These are phyloP conservation scores for Phycodurus eques DNA, from an alignment of 2,113 vertebrate species.

Conservation along the genomic window DNA sequence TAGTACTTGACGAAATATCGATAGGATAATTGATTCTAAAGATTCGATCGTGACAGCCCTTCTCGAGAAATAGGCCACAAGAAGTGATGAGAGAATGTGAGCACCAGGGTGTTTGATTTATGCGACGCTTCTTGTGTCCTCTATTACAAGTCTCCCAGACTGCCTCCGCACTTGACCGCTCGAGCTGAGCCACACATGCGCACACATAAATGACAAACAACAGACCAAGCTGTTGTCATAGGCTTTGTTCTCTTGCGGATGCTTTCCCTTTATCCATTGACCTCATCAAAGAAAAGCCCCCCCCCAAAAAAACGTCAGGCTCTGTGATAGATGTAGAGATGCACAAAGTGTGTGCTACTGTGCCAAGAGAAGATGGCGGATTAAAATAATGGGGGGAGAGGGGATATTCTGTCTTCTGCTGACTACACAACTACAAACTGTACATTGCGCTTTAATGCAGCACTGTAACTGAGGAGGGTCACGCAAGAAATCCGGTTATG, in stretches of 20 bases:
- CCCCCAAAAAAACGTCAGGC: not conserved
- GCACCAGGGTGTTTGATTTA: slow-evolving; percentile 71
- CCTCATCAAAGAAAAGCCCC: slow-evolving; percentile 22
- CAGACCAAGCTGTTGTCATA: slow-evolving; percentile 34
- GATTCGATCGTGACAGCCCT: no score
- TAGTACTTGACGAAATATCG: no score
- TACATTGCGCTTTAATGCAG: slow-evolving; percentile 36
- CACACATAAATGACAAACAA: slow-evolving; percentile 38
- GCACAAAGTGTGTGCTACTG: slow-evolving; percentile 51
- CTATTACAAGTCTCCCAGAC: slow-evolving; percentile 66
- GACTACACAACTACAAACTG: slow-evolving; percentile 42
- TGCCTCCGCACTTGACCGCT: slow-evolving; percentile 69
- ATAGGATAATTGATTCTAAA: no score
- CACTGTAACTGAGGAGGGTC: slow-evolving; percentile 25
- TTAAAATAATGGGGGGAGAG: slow-evolving; percentile 31
- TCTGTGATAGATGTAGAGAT: not conserved
- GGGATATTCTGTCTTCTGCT: slow-evolving; percentile 49
- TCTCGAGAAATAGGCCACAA: slow-evolving; percentile 9
- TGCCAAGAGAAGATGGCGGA: slow-evolving; percentile 65
- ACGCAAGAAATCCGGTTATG: slow-evolving; percentile 16
- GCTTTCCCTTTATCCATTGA: slow-evolving; percentile 34
- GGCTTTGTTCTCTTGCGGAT: slow-evolving; percentile 22
- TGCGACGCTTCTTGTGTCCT: slow-evolving; percentile 68
- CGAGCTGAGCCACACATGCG: slow-evolving; percentile 53
- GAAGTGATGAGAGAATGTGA: slow-evolving; percentile 26